A percentile compares a stretch with the other conserved stretches of the same genome.
Evolutionary conservation across 2,797 vertebrate genomes (phyloP).

Genomic region (Pangasius macronema): DNA sequence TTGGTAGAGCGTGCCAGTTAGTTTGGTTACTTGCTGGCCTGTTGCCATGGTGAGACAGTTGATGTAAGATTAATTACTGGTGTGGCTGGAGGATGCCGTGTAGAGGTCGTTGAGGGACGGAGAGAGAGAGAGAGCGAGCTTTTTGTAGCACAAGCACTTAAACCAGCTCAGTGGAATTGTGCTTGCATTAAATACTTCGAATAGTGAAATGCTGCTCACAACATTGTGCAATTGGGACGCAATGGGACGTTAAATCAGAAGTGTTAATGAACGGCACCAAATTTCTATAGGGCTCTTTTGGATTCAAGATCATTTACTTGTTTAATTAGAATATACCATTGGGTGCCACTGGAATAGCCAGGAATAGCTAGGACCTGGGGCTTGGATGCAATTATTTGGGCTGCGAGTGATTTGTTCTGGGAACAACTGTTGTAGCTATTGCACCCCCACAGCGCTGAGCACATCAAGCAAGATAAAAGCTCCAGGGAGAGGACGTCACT

Average conservation of each 20-base stretch:
- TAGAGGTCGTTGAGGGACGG: neutral
- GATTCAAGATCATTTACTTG: slow-evolving; percentile 31
- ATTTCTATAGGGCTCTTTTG: slow-evolving; percentile 19
- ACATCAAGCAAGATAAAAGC: slow-evolving; percentile 2
- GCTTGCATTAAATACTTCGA: slow-evolving; percentile 11
- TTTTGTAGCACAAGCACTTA: neutral
- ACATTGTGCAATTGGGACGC: neutral
- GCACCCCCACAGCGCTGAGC: neutral
- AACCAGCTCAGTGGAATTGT: neutral
- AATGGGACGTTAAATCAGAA: slow-evolving; percentile 6
- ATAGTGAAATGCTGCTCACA: neutral
- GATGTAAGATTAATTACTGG: slow-evolving; percentile 78
- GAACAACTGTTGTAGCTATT: slow-evolving; percentile 4
- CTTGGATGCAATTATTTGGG: slow-evolving; percentile 1
- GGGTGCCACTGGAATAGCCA: slow-evolving; percentile 27
- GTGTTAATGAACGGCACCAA: slow-evolving; percentile 9
- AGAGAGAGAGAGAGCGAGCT: neutral
- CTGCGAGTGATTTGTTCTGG: slow-evolving; percentile 19
- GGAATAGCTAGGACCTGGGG: slow-evolving; percentile 24
- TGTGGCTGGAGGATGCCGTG: slow-evolving; percentile 31
- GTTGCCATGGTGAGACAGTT: slow-evolving; percentile 80
- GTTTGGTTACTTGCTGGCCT: slow-evolving; percentile 58
- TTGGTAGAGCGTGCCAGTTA: neutral
- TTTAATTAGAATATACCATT: slow-evolving; percentile 10
- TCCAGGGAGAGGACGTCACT: neutral